phyloP scores from a whole-genome alignment of 2,113 vertebrate genomes.

The Corvus cornix region DNA sequence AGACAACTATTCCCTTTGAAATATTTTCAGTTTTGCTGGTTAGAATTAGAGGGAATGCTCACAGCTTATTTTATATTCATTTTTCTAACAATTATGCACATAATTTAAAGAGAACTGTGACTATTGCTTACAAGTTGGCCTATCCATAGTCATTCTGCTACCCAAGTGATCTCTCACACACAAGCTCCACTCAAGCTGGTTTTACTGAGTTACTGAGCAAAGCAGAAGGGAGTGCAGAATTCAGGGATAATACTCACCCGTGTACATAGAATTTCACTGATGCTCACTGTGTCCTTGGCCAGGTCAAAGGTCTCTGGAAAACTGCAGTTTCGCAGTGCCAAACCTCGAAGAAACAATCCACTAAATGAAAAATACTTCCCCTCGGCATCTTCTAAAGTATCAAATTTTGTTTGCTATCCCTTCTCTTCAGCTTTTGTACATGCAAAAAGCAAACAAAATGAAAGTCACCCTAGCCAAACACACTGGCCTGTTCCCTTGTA shows the following conservation, averaged over 20 bases:
- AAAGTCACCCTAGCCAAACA: background rate
- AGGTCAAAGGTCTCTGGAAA: background rate
- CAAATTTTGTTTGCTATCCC: background rate
- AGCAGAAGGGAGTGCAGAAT: background rate
- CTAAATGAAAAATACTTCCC: background rate
- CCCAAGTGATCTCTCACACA: background rate
- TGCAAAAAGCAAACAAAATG: background rate
- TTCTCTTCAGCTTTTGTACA: background rate
- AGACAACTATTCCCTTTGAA: background rate
- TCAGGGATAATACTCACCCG: background rate
- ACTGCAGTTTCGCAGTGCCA: accelerated
- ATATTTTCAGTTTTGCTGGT: background rate
- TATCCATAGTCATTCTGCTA: background rate
- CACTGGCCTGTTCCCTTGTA: background rate
- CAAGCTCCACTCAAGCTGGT: background rate
- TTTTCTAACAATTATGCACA: background rate
- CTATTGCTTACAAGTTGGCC: background rate
- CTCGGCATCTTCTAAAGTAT: background rate
- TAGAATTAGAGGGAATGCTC: background rate
- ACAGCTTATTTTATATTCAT: background rate
- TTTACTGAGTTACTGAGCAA: background rate
- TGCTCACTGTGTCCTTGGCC: background rate
- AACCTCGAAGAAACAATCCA: background rate
- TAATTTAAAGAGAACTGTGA: background rate
- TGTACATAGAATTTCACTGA: accelerated